phyloP scores from a whole-genome alignment of 2,113 vertebrate species.

The Mugil cephalus region DNA sequence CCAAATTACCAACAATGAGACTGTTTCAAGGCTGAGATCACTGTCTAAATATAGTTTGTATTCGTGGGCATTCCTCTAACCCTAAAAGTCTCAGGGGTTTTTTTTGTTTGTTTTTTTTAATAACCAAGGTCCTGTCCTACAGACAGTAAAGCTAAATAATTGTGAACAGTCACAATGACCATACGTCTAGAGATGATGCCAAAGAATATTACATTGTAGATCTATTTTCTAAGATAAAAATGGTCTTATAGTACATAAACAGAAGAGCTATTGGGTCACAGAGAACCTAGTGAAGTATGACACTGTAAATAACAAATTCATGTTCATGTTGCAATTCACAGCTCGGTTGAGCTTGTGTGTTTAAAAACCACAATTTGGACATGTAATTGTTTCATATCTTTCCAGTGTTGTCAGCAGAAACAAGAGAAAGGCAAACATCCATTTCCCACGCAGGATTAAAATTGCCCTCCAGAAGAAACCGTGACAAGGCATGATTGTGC shows the following conservation, averaged over 20 bases:
- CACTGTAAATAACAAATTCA: not conserved
- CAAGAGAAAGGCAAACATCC: slow-evolving; percentile 20
- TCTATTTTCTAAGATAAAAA: too few species aligned
- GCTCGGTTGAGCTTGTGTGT: not conserved
- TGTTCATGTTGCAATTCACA: slow-evolving; percentile 8
- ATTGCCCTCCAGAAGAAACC: slow-evolving; percentile 14
- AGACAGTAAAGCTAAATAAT: slow-evolving; percentile 9
- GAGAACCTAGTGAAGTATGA: not conserved
- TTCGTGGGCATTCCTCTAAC: slow-evolving; percentile 27
- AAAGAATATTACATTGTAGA: slow-evolving; percentile 61
- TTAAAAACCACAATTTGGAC: slow-evolving; percentile 2
- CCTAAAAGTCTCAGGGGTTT: slow-evolving; percentile 34
- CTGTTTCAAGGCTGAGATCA: not conserved
- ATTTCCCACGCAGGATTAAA: slow-evolving; percentile 17
- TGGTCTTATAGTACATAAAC: too few species aligned
- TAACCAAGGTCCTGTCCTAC: slow-evolving; percentile 9
- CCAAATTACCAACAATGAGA: not conserved
- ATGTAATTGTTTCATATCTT: slow-evolving; percentile 10
- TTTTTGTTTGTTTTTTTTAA: too few species aligned
- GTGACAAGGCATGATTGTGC: slow-evolving; percentile 51
- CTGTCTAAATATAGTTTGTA: slow-evolving; percentile 48
- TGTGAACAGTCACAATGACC: slow-evolving; percentile 23
- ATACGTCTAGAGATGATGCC: slow-evolving; percentile 68
- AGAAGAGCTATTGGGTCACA: not conserved
- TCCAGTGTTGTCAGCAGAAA: slow-evolving; percentile 11